phyloP scores from a whole-genome alignment of 1,140 invertebrate species.

The Rhopalosiphum maidis region DNA sequence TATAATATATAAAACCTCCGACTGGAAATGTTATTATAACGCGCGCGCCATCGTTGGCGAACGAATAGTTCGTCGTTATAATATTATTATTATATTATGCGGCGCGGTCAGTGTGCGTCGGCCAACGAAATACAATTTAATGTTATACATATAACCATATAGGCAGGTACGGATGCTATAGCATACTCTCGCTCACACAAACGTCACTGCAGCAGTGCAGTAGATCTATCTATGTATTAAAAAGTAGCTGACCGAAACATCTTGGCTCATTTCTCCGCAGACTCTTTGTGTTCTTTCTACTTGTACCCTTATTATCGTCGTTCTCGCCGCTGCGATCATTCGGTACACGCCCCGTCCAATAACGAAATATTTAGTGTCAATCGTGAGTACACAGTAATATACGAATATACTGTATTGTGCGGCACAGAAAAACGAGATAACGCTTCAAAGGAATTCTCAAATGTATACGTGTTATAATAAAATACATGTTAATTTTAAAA shows the following conservation, averaged over 20 bases:
- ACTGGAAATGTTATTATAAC: constrained; percentile 46
- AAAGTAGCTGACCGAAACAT: neutral
- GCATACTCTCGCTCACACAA: neutral
- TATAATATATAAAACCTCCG: constrained; percentile 23
- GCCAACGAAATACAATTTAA: neutral
- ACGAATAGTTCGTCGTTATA: constrained; percentile 1
- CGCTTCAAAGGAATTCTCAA: neutral
- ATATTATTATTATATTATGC: constrained; percentile 12
- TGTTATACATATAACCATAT: neutral
- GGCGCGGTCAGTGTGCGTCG: neutral
- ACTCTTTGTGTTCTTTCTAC: neutral
- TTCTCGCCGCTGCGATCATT: neutral
- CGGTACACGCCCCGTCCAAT: neutral
- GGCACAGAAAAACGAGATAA: neutral
- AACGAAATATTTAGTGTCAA: neutral
- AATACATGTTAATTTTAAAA: no score
- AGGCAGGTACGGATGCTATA: neutral
- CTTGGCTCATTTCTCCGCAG: neutral
- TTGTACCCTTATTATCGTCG: neutral
- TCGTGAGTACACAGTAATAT: neutral
- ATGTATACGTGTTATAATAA: no score
- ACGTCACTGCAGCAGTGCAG: neutral
- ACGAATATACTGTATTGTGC: no score
- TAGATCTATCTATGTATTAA: neutral
- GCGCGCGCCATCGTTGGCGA: neutral